Base-by-base conservation (phyloP, 1,140 invertebrate species). In the Ylistrum balloti region DNA sequence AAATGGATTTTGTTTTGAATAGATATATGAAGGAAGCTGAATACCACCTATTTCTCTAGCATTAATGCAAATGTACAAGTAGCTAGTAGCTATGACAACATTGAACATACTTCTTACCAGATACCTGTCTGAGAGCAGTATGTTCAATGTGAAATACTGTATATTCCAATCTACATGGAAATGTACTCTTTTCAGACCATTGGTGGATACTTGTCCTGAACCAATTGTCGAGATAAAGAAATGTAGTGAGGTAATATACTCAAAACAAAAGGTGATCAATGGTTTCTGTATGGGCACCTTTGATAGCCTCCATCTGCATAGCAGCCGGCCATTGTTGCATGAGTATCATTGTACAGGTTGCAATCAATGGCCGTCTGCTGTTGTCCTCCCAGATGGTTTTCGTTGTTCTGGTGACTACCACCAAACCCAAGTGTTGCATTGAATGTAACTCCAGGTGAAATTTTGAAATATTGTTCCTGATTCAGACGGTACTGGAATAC, bases 401-500 rank as follows among this genome's bases (percentile, higher is more conserved):
- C 13, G 45, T 56, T n/a, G 56, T 74, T 1, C 22, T 74, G 56
- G 56, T 28, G 5, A 74, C 0, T 5, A 74, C 2, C 56, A 74
- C 17, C 56, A 28, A 22, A 7, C 56, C 56, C 56, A 28, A 17
- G 56, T 74, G 17, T 48, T n/a, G 35, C 13, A 38, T 38, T 38
- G 13, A 38, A n/a, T n/a, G n/a, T n/a, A n/a, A n/a, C n/a, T n/a
- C n/a, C n/a, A n/a, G n/a, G n/a, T n/a, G n/a, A n/a, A n/a, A n/a
- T n/a, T n/a, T n/a, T n/a, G n/a, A n/a, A n/a, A n/a, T n/a, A 28
- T 17, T 28, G n/a, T 11, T n/a, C 56, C 56, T 74, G 56, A 74
- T 74, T 5, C 56, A 74, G 56, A 74, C 56, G 56, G 56, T 74
- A 74, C 56, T 74, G n/a, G 56, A 74, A 74, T 74, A 74, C 5